A percentile compares a stretch with the other conserved stretches of the same genome.
phyloP scores from a whole-genome alignment of 2,888 invertebrate species.

The Rhabditoides inermis region DNA sequence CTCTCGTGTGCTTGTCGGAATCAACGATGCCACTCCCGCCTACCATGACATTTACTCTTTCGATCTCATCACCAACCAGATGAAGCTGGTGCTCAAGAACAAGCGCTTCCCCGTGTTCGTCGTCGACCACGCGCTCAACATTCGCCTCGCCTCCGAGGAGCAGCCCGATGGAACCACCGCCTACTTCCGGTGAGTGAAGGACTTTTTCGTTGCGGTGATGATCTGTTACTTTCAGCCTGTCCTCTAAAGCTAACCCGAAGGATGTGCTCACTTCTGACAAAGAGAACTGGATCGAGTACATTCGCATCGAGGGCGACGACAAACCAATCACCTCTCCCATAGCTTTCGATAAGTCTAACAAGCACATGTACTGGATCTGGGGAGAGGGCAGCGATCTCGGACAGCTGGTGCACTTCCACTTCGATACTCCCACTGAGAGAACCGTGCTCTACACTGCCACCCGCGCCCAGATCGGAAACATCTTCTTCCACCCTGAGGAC shows the following conservation, averaged over 20 bases:
- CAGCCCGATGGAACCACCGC: conserved; percentile 36
- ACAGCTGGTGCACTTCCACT: conserved; percentile 40
- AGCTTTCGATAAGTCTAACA: conserved; percentile 43
- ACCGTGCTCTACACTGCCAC: conserved; percentile 46
- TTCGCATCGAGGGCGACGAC: conserved; percentile 42
- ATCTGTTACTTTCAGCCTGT: conserved; percentile 14
- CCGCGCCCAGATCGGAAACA: conserved; percentile 43
- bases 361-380: conserved; percentile 47
- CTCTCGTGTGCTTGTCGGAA: conserved; percentile 34
- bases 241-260: conserved; percentile 22
- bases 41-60: conserved; percentile 48
- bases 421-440: conserved; percentile 36
- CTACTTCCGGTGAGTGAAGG: conserved; percentile 20
- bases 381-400: conserved; percentile 46
- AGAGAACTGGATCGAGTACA: conserved; percentile 41
- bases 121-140: conserved; percentile 40
- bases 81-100: conserved; percentile 32
- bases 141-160: conserved; percentile 44
- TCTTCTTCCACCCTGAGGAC: conserved; percentile 45
- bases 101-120: conserved; percentile 43
- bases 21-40: conserved; percentile 47
- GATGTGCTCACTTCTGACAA: conserved; percentile 32
- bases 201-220: background rate
- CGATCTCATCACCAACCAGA: conserved; percentile 41
- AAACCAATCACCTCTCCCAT: conserved; percentile 48